Base-by-base conservation (phyloP, 2,888 invertebrate species). In the Oxycera nigricornis region DNA sequence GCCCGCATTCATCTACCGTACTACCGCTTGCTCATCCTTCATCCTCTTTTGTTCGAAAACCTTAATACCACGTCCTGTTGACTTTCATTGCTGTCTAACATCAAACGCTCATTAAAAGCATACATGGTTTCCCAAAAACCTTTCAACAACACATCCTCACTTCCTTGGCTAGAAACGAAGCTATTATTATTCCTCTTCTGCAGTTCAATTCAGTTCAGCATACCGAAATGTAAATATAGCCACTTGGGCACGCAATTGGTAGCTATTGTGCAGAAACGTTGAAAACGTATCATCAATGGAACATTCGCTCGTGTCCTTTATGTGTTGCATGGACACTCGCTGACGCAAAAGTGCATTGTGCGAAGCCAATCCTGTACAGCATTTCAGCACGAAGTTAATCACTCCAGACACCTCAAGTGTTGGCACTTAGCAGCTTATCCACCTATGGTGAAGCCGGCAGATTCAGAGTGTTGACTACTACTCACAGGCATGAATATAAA, bases 381-480 rank as follows among this genome's bases (percentile, higher is more conserved):
- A 31, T 70, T 70, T 70, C 35, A 65, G 76, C 76, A 72, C 72
- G 72, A 57, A 74, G 76, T 76, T 74, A 76, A 74, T 74, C 72
- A 67, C 76, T 76, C 74, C 72, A 76, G 76, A 76, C 76, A 72
- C 24, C 72, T 72, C 72, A 52, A 76, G 76, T 67, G 67, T 22
- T 35, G 65, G n/a, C 39, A 35, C 67, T 72, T 72, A 41, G 72
- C 72, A 35, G 41, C 31, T 72, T 59, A 59, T 59, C n/a, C 72
- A 41, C 59, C 28, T 41, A 24, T 62, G 9, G 30, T 31, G 35
- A 22, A 7, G 70, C 17, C 52, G 52, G 30, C 11, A 70, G 41
- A n/a, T 35, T 41, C 30, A 31, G 55, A 70, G 35, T n/a, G 11
- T 52, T 31, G 11, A 31, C 70, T 70, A 31, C 26, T 68, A n/a